Percentiles rank a stretch among this genome's conserved stretches.
Evolutionary conservation across 1,140 invertebrate genomes (phyloP).

Genomic region (Drosophila pallidifrons): DNA sequence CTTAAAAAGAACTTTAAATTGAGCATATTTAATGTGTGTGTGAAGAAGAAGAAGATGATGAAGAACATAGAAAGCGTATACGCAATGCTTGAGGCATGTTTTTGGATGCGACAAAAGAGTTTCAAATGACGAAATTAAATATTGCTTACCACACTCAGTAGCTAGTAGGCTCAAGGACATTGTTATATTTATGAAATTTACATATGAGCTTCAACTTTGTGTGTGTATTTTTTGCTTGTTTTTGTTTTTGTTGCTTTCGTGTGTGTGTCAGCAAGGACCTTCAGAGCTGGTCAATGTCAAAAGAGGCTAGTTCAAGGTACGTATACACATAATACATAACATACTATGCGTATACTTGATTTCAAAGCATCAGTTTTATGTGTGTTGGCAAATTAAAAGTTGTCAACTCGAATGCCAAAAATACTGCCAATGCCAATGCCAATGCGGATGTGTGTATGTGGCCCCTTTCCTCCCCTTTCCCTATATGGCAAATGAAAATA

Average conservation of each 20-base stretch:
- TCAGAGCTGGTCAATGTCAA: constrained; percentile 2
- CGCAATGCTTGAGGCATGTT: too few relatives aligned
- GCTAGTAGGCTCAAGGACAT: constrained; percentile 12
- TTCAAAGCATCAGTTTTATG: background rate
- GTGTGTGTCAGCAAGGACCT: background rate
- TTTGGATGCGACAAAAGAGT: background rate
- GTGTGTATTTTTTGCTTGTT: background rate
- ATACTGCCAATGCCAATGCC: background rate
- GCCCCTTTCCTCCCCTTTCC: background rate
- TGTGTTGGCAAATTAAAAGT: background rate
- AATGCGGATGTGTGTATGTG: background rate
- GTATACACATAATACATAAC: too few relatives aligned
- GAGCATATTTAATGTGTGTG: too few relatives aligned
- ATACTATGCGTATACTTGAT: background rate
- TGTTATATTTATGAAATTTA: constrained; percentile 6
- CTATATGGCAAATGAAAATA: constrained; percentile 47
- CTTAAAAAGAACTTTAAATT: too few relatives aligned
- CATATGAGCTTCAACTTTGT: background rate
- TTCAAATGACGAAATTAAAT: constrained; percentile 16
- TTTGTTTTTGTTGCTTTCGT: background rate
- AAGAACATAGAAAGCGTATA: background rate
- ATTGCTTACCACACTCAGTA: constrained; percentile 24
- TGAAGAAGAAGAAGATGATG: too few relatives aligned
- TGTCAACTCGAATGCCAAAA: constrained; percentile 5
- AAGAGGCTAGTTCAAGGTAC: background rate